A percentile compares a stretch with the other conserved stretches of the same genome.
phyloP scores from a whole-genome alignment of 2,888 invertebrate genomes.

The Phengaris arion region DNA sequence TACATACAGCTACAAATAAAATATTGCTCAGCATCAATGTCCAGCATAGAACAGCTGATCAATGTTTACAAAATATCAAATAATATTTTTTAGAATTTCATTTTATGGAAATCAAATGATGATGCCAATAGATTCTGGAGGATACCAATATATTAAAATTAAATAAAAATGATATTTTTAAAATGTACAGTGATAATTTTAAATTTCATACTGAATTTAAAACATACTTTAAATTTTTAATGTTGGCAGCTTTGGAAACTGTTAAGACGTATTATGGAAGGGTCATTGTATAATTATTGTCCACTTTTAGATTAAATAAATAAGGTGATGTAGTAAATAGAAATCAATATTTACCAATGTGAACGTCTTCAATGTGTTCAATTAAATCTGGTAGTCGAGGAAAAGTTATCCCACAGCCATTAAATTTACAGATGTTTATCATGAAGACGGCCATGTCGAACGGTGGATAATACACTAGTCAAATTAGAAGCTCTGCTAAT shows the following conservation, averaged over 20 bases:
- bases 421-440: conserved; percentile 93
- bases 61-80: conserved; percentile 40
- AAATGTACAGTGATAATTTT: not conserved
- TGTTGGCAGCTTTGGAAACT: conserved; percentile 70
- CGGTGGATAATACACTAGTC: conserved; percentile 67
- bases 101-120: not conserved
- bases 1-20: not conserved
- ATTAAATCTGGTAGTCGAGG: conserved; percentile 89
- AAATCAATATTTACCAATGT: conserved; percentile 85
- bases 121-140: not conserved
- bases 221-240: conserved; percentile 49
- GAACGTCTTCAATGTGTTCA: conserved; percentile 92
- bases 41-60: conserved; percentile 40
- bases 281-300: conserved; percentile 52
- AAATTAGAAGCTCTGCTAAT: conserved; percentile 50
- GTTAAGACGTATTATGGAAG: conserved; percentile 70
- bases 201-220: conserved; percentile 29
- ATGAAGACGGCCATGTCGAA: conserved; percentile 92
- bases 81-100: not conserved
- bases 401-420: conserved; percentile 91
- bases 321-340: conserved; percentile 41
- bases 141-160: not conserved
- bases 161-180: not conserved
- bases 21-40: not conserved
- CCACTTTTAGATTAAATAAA: conserved; percentile 47